Conservation (phyloP, 2,113 vertebrate species). For the Okapia johnstoni region DNA sequence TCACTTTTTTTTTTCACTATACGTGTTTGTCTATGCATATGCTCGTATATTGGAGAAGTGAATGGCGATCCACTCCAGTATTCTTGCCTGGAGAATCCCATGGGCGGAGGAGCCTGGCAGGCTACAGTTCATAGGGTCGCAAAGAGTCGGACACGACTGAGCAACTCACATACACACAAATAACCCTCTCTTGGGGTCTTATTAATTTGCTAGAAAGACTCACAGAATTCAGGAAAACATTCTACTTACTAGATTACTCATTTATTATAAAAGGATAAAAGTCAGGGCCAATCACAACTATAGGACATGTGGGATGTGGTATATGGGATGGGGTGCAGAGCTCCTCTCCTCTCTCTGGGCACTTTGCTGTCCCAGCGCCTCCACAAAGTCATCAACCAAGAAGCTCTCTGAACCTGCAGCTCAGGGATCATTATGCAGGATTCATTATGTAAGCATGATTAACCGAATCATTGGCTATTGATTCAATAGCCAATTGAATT, state of each 20-base stretch:
- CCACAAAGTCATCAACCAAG: neutral
- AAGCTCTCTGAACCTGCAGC: neutral
- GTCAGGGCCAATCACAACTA: neutral
- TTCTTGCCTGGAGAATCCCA: too few species aligned
- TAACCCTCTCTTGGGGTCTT: neutral
- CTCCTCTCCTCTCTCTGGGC: neutral
- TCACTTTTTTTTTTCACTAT: too few species aligned
- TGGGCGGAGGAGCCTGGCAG: too few species aligned
- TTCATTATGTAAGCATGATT: neutral
- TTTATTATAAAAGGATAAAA: neutral
- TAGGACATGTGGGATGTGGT: neutral
- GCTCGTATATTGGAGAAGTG: too few species aligned
- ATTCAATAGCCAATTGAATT: neutral
- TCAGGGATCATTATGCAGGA: neutral
- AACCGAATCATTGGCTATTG: neutral
- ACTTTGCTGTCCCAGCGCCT: fast-evolving
- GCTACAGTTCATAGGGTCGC: too few species aligned
- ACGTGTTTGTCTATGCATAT: too few species aligned
- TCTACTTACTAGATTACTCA: neutral
- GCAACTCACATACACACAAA: too few species aligned
- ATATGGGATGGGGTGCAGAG: neutral
- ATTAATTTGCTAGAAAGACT: neutral
- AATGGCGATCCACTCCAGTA: too few species aligned
- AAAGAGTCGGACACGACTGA: too few species aligned
- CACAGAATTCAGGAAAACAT: neutral